Evolutionary conservation across 2,113 vertebrate genomes (phyloP), one percentile per base, ranked within the genome.

Genomic region (Rissa tridactyla): DNA sequence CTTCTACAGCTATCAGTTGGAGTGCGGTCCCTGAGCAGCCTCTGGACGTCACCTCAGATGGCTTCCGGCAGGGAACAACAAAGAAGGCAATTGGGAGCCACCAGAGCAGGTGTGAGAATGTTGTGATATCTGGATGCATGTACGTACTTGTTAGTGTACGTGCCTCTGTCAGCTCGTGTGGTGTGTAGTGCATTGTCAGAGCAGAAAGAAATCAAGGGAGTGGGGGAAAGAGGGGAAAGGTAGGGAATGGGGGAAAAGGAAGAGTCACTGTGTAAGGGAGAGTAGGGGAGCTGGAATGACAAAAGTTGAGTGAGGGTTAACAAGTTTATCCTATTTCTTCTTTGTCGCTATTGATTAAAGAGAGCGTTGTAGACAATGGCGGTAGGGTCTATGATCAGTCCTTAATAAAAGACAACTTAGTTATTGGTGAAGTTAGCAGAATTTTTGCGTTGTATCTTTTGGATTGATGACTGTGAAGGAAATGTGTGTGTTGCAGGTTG

Each of bases 31-130:
- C 98, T 34, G 98, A 99, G 25, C 98, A 98, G 51, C 99, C 99
- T 64, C 95, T 99, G 92, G 99, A 99, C 97, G 99, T 99, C 92
- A 99, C 99, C n/a, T 98, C 99, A 54, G 98, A 99, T 8, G 99
- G 99, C 78, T 99, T 99, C 97, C 99, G 98, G 32, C 99, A 99
- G 54, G 99, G 99, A 82, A 98, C 98, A n/a, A 99, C 99, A 1
- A 99, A 98, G 97, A 99, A 99, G 93, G 73, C 44, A 6, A 89
- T 99, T 17, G 97, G 98, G 76, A 99, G 97, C 20, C 95, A 68
- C 7, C 98, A 98, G 91, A 98, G 99, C 97, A 99, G 99, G 99
- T 99, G 86, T 42, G 86, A 64, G 51, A 12, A n/a, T 1, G 1
- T 36, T 79, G n/a, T 70, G 76, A 4, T 77, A 40, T 13, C 25